A percentile compares a stretch with the other conserved stretches of the same genome.
Evolutionary conservation across 2,888 invertebrate species (phyloP).

Genomic region (Noctua pronuba): DNA sequence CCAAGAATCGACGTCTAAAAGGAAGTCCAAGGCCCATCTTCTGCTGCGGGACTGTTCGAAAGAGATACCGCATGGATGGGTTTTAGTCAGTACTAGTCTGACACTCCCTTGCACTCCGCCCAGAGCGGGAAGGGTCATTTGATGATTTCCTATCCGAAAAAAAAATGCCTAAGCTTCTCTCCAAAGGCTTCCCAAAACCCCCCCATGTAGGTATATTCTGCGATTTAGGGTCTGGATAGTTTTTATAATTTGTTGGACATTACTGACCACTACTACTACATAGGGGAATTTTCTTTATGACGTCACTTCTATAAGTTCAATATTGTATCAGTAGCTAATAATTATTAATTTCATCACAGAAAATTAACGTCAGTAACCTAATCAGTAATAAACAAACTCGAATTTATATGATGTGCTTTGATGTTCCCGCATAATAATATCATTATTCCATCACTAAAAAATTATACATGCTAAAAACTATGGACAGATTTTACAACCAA

Average conservation of each 20-base stretch:
- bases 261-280: too few relatives aligned
- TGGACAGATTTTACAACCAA: constrained; percentile 24
- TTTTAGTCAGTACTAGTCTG: too few relatives aligned
- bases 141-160: too few relatives aligned
- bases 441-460: constrained; percentile 36
- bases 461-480: constrained; percentile 25
- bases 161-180: too few relatives aligned
- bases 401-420: constrained; percentile 32
- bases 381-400: constrained; percentile 25
- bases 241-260: background rate
- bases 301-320: background rate
- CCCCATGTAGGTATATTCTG: background rate
- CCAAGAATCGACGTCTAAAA: background rate
- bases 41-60: too few relatives aligned
- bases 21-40: background rate
- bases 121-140: too few relatives aligned
- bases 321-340: background rate
- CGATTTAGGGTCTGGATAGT: background rate
- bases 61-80: too few relatives aligned
- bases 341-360: background rate
- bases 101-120: too few relatives aligned
- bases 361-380: background rate
- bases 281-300: too few relatives aligned
- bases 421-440: constrained; percentile 23
- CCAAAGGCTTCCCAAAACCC: background rate